Evolutionary conservation across 2,797 vertebrate species (phyloP).

Genomic region (Channallabes apus): DNA sequence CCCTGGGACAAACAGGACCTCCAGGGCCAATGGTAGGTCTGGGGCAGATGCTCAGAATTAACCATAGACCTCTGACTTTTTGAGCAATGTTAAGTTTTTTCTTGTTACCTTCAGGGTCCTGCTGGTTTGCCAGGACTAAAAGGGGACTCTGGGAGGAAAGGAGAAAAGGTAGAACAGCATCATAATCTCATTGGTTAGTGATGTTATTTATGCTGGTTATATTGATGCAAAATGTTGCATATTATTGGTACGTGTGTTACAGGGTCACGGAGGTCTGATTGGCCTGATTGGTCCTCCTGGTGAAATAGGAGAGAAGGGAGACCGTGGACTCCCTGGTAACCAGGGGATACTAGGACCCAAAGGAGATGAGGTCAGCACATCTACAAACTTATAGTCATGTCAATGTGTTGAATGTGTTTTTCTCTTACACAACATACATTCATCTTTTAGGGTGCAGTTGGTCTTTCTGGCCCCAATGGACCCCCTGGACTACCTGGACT

Average conservation of each 20-base stretch:
- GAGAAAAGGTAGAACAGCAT: constrained; percentile 83
- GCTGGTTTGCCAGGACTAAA: constrained; percentile 91
- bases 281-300: constrained; percentile 94
- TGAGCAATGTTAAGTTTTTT: constrained; percentile 21
- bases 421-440: background rate
- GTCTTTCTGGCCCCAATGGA: constrained; percentile 80
- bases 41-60: background rate
- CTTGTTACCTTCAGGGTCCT: constrained; percentile 79
- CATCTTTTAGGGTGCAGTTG: constrained; percentile 79
- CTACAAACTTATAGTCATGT: background rate
- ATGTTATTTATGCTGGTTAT: background rate
- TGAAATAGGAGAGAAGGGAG: constrained; percentile 95
- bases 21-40: constrained; percentile 90
- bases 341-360: constrained; percentile 88
- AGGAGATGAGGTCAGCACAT: constrained; percentile 81
- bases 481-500: constrained; percentile 87
- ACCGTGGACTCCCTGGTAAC: constrained; percentile 89
- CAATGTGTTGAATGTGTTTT: background rate
- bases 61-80: background rate
- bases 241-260: constrained; percentile 29
- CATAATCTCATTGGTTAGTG: background rate
- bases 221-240: background rate
- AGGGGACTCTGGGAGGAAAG: constrained; percentile 92
- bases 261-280: constrained; percentile 96
- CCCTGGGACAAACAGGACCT: constrained; percentile 89